A percentile compares a stretch with the other conserved stretches of the same genome.
phyloP scores from a whole-genome alignment of 1,140 invertebrate genomes.

The Caenorhabditis briggsae region DNA sequence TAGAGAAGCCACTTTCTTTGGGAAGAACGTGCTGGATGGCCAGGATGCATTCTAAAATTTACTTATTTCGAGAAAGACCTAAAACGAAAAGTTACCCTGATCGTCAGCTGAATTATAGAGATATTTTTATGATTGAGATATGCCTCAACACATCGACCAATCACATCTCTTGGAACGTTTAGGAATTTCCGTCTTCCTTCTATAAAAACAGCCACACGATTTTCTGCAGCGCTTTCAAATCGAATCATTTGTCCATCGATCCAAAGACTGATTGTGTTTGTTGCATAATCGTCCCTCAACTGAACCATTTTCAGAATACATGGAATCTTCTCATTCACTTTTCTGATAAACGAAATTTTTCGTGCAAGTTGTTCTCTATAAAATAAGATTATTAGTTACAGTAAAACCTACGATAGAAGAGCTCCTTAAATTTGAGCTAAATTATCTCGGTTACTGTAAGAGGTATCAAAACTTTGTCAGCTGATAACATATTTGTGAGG shows the following conservation, averaged over 20 bases:
- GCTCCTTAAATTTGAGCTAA: too few relatives aligned
- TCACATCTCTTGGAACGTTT: not conserved
- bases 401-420: too few relatives aligned
- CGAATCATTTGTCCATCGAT: slow-evolving; percentile 5
- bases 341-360: not conserved
- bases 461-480: too few relatives aligned
- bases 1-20: not conserved
- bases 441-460: too few relatives aligned
- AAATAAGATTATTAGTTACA: too few relatives aligned
- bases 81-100: too few relatives aligned
- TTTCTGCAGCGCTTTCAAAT: not conserved
- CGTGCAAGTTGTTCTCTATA: not conserved
- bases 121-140: not conserved
- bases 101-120: not conserved
- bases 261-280: not conserved
- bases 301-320: slow-evolving; percentile 1
- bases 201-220: not conserved
- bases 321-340: not conserved
- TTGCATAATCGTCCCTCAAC: not conserved
- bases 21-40: not conserved
- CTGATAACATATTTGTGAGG: too few relatives aligned
- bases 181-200: not conserved
- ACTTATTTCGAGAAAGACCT: too few relatives aligned
- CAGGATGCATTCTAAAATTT: not conserved
- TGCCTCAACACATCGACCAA: not conserved